These are phyloP conservation scores for Rotaria macrura DNA, from an alignment of 2,888 invertebrate genomes.

Conservation along the genomic window DNA sequence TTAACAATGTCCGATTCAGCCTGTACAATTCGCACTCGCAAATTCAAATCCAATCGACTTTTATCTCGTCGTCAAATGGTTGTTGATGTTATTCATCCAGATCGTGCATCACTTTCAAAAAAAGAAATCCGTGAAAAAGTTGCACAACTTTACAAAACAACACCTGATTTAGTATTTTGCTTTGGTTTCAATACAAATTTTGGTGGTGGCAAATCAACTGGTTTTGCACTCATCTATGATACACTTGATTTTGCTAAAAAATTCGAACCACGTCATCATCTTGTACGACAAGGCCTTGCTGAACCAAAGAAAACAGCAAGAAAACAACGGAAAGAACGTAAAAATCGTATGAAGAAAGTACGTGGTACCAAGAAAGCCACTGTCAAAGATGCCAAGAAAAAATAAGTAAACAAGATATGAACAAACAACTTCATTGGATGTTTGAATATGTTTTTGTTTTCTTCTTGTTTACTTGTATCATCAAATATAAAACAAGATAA, in stretches of 20 bases:
- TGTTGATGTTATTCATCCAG: conserved; percentile 89
- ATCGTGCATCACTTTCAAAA: conserved; percentile 86
- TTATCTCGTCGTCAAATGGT: conserved; percentile 98
- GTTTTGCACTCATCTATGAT: conserved; percentile 93
- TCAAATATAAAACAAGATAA: conserved; percentile 15
- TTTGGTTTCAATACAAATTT: conserved; percentile 96
- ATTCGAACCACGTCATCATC: conserved; percentile 94
- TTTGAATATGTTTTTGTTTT: neutral
- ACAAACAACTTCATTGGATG: conserved; percentile 1
- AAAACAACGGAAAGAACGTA: conserved; percentile 97
- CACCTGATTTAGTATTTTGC: conserved; percentile 86
- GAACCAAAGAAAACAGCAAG: conserved; percentile 77
- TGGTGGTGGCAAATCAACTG: conserved; percentile 94
- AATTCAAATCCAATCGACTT: conserved; percentile 98
- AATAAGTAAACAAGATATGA: conserved; percentile 21
- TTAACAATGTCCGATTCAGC: conserved; percentile 50
- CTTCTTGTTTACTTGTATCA: neutral
- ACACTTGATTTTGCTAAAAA: conserved; percentile 93
- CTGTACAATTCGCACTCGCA: conserved; percentile 88
- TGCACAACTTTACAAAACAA: conserved; percentile 93
- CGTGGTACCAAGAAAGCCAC: conserved; percentile 63
- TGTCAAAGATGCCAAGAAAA: conserved; percentile 34
- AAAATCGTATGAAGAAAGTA: conserved; percentile 99
- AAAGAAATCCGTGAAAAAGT: conserved; percentile 90
- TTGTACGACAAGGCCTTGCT: conserved; percentile 80